These are phyloP conservation scores for Hedychridium roseum DNA, from an alignment of 2,888 invertebrate species.

Conservation along the genomic window DNA sequence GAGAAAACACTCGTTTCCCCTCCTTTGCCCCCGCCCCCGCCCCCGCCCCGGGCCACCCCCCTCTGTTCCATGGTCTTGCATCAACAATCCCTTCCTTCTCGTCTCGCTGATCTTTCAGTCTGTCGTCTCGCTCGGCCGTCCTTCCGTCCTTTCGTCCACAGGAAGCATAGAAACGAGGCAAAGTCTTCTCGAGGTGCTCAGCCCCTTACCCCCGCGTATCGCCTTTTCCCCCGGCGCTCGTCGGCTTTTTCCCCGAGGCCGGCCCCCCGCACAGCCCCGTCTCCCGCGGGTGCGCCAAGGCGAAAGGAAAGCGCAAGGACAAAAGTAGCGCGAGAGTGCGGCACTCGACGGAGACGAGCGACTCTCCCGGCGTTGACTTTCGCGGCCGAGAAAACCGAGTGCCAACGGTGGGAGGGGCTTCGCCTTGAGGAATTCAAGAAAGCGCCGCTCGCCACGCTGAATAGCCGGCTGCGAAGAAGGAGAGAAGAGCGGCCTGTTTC, in stretches of 20 bases:
- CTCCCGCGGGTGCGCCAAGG: neutral
- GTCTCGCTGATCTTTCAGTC: too few species aligned
- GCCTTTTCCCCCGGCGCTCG: too few species aligned
- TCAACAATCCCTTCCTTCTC: too few species aligned
- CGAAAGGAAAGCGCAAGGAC: conserved; percentile 29
- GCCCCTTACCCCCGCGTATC: too few species aligned
- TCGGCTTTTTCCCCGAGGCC: conserved; percentile 20
- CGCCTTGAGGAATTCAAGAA: conserved; percentile 48
- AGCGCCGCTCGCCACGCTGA: conserved; percentile 31
- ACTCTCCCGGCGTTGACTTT: conserved; percentile 18
- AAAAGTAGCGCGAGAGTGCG: conserved; percentile 47
- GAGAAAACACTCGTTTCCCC: conserved; percentile 46
- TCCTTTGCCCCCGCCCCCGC: conserved; percentile 5
- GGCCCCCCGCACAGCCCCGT: neutral
- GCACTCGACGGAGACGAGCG: conserved; percentile 36
- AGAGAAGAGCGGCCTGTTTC: neutral
- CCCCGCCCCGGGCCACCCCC: neutral
- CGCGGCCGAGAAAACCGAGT: conserved; percentile 6
- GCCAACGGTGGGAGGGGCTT: conserved; percentile 9
- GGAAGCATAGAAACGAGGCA: too few species aligned
- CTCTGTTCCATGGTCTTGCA: too few species aligned
- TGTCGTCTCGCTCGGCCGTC: too few species aligned
- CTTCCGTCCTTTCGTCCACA: too few species aligned
- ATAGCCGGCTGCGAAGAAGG: conserved; percentile 18
- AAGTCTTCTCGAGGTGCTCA: too few species aligned